A percentile compares a stretch with the other conserved stretches of the same genome.
phyloP scores from a whole-genome alignment of 2,797 vertebrate species.

The Erpetoichthys calabaricus region DNA sequence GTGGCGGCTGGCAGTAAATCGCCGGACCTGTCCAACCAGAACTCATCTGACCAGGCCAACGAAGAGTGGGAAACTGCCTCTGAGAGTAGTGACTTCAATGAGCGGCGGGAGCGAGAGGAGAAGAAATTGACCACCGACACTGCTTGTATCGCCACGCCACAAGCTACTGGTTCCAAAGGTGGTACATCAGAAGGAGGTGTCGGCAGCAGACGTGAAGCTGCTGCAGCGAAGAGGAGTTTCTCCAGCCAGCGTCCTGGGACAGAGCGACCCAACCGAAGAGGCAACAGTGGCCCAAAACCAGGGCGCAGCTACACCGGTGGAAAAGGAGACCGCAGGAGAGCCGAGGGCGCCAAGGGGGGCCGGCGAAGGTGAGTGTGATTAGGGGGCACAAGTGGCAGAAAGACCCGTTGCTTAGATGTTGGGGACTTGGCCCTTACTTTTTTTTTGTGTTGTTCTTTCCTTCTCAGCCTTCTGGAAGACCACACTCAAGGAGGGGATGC shows the following conservation, averaged over 20 bases:
- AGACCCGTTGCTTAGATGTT: not conserved
- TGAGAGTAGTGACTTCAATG: conserved; percentile 97
- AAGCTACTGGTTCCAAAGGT: conserved; percentile 26
- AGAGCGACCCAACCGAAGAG: conserved; percentile 81
- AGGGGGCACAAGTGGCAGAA: not conserved
- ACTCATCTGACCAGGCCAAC: conserved; percentile 96
- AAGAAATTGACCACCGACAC: conserved; percentile 62
- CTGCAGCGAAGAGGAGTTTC: conserved; percentile 85
- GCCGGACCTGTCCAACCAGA: conserved; percentile 93
- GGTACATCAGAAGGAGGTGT: conserved; percentile 38
- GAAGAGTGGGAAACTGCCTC: conserved; percentile 98
- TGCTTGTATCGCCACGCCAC: conserved; percentile 32
- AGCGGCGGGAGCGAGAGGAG: conserved; percentile 86
- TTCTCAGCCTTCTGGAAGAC: conserved; percentile 48
- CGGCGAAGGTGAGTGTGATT: conserved; percentile 75
- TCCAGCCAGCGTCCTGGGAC: conserved; percentile 81
- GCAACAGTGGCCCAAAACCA: conserved; percentile 71
- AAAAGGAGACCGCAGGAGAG: conserved; percentile 77
- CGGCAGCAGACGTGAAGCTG: conserved; percentile 65
- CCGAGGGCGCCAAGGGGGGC: conserved; percentile 63
- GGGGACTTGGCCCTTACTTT: not conserved
- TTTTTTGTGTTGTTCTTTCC: not conserved
- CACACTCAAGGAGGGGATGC: conserved; percentile 27
- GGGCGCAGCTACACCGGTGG: conserved; percentile 76
- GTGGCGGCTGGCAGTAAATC: conserved; percentile 82